These are phyloP conservation scores for Augochlorella aurata DNA, from an alignment of 2,888 invertebrate species.

Conservation along the genomic window DNA sequence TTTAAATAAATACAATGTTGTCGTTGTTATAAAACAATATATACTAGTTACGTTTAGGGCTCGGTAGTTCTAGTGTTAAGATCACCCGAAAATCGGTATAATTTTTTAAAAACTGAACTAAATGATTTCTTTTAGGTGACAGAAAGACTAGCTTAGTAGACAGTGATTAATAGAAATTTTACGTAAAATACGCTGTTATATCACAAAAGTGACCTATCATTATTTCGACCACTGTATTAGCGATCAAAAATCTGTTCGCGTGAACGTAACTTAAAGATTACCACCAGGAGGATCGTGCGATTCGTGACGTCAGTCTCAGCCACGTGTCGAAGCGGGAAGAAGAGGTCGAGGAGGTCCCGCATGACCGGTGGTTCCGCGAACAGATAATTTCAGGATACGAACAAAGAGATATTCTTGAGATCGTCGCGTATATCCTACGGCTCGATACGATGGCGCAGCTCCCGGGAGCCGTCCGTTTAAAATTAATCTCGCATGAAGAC, in stretches of 20 bases:
- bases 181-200: too few relatives aligned
- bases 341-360: constrained; percentile 61
- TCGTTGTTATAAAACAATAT: too few relatives aligned
- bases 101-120: too few relatives aligned
- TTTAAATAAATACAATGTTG: too few relatives aligned
- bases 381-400: constrained; percentile 61
- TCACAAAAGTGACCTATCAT: too few relatives aligned
- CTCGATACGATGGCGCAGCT: constrained; percentile 41
- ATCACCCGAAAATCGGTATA: too few relatives aligned
- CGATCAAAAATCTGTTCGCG: background rate
- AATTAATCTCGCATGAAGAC: constrained; percentile 41
- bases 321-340: constrained; percentile 69
- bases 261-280: constrained; percentile 53
- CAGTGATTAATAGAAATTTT: too few relatives aligned
- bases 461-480: constrained; percentile 37
- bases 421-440: constrained; percentile 48
- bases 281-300: constrained; percentile 61
- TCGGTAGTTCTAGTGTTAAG: too few relatives aligned
- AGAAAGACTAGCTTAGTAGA: too few relatives aligned
- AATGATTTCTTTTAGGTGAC: too few relatives aligned
- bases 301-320: constrained; percentile 68
- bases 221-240: too few relatives aligned
- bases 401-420: constrained; percentile 59
- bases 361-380: constrained; percentile 64
- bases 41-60: too few relatives aligned